Evolutionary conservation across 2,888 invertebrate species (phyloP).

Genomic region (Lamellibrachia satsuma): DNA sequence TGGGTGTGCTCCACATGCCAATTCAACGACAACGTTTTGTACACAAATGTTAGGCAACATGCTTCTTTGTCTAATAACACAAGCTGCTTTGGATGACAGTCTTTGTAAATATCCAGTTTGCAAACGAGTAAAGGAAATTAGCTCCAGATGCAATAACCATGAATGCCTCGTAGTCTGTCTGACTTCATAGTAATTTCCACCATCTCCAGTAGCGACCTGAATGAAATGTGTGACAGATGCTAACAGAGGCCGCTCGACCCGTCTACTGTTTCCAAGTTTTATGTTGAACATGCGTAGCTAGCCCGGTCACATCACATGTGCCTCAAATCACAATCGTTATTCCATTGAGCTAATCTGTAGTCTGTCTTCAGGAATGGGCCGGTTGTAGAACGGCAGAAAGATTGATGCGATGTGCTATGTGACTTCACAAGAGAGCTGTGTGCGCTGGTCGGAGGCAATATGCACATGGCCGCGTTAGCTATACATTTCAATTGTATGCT

Average conservation of each 20-base stretch:
- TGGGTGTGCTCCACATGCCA: too few species aligned
- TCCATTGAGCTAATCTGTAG: constrained; percentile 4
- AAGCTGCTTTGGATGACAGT: neutral
- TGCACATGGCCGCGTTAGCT: neutral
- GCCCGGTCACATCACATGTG: neutral
- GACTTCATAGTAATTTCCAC: neutral
- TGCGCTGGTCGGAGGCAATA: neutral
- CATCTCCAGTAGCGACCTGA: neutral
- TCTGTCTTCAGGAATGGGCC: neutral
- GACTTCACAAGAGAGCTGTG: neutral
- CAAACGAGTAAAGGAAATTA: neutral
- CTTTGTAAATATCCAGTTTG: neutral
- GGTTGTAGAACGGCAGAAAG: neutral
- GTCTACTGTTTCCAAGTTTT: neutral
- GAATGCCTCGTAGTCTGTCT: neutral
- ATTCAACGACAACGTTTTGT: too few species aligned
- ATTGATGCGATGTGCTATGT: neutral
- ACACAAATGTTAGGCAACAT: neutral
- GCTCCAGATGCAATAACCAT: neutral
- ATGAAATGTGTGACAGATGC: neutral
- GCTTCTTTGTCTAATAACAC: too few species aligned
- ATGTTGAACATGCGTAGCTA: neutral
- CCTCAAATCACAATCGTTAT: neutral
- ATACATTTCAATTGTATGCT: neutral
- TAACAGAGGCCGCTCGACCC: neutral